These are phyloP conservation scores for Climacteris rufus DNA, from an alignment of 2,113 vertebrate genomes.

Conservation along the genomic window DNA sequence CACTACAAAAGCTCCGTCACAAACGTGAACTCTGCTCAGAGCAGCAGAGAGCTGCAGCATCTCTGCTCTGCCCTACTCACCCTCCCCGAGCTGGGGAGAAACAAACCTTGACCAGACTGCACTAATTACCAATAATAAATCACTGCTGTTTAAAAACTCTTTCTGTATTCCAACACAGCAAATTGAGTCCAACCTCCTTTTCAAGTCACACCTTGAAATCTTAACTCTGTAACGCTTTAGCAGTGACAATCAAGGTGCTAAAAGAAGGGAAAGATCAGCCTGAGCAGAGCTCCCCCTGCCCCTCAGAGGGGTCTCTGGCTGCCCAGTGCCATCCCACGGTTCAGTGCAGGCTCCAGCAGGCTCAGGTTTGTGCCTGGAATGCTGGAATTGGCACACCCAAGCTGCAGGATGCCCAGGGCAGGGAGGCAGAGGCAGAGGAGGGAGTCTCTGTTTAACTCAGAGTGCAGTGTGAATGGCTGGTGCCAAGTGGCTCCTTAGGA, in stretches of 20 bases:
- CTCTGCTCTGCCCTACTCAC: fast-evolving
- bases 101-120: not conserved
- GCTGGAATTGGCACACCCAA: not conserved
- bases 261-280: fast-evolving
- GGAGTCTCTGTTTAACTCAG: fast-evolving
- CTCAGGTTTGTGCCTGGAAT: fast-evolving
- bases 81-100: fast-evolving
- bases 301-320: not conserved
- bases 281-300: not conserved
- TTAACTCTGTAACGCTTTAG: not conserved
- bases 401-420: not conserved
- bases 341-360: fast-evolving
- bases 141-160: fast-evolving
- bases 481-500: not conserved
- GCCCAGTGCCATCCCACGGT: not conserved
- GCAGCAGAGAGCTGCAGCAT: not conserved
- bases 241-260: fast-evolving
- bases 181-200: not conserved
- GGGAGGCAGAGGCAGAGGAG: fast-evolving
- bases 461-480: fast-evolving
- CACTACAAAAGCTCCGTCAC: not conserved
- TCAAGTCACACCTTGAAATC: not conserved
- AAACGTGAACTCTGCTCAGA: not conserved
- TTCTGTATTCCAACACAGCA: not conserved
- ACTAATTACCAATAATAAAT: fast-evolving